Base-by-base conservation (phyloP, 2,888 invertebrate genomes). In the Hydroisotoma schaefferi region DNA sequence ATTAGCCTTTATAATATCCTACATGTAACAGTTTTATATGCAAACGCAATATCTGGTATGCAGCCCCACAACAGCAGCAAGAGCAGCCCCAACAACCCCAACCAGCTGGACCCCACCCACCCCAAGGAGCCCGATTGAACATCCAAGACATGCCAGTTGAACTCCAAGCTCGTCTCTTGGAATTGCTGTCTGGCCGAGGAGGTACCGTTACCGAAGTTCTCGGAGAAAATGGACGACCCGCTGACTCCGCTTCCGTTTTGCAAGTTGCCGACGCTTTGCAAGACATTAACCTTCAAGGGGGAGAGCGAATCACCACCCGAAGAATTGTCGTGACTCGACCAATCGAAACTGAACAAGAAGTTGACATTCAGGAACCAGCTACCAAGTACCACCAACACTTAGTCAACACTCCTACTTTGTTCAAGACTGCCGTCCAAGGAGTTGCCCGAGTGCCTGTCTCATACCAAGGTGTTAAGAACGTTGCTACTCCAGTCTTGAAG, bases 301-400 rank as follows among this genome's bases (percentile, higher is more conserved):
- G 80, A 52, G 83, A 83, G 75, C 80, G 80, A 57, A 80, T 82
- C 53, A 81, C 82, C 66, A 83, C 83, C 33, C 78, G 83, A 33
- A 80, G 83, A 63, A 81, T 83, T 63, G 83, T 83, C n/a, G 80
- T 84, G 43, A 82, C 80, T 68, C 79, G 82, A 60, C 83, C 83
- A 18, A 81, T 83, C 65, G 82, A 83, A 74, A 84, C 83, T 2
- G 77, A 83, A 20, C 82, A 83, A 71, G 82, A 83, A 73, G 78
- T 82, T 46, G 75, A 75, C 49, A 81, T 83, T 46, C 80, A 82
- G 47, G 81, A 83, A 73, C 83, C 83, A 29, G 80, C 81, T 43
- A 82, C 83, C 40, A 82, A 83, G 71, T 77, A 81, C 67, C 81
- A 82, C 67, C 78, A 81, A 63, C 78, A 82, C 12, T 79, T 81